Conservation (phyloP, 2,888 invertebrate species). For the Ischnura elegans region DNA sequence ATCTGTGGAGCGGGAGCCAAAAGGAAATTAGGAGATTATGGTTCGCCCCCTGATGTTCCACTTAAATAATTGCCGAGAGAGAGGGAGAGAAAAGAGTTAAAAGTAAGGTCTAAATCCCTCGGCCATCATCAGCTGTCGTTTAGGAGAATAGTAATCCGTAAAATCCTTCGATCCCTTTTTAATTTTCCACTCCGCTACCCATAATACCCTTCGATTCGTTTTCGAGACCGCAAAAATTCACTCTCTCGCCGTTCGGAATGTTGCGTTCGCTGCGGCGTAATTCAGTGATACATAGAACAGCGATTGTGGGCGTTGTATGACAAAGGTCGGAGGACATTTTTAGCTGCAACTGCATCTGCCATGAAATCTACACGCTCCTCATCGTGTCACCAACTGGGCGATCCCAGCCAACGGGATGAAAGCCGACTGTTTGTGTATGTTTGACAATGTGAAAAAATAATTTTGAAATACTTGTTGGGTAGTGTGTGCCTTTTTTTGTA, state of each 20-base stretch:
- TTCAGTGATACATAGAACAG: too few species aligned
- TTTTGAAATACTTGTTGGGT: too few species aligned
- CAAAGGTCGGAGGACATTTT: too few species aligned
- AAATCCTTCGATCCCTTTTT: background rate
- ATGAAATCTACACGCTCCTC: too few species aligned
- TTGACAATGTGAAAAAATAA: too few species aligned
- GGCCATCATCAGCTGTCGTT: background rate
- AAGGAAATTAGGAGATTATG: slow-evolving; percentile 23
- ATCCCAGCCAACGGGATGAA: too few species aligned
- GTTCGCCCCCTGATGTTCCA: background rate
- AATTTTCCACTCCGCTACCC: background rate
- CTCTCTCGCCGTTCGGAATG: background rate
- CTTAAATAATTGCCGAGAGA: background rate
- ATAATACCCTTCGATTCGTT: background rate
- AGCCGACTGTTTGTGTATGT: too few species aligned
- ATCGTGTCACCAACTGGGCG: too few species aligned
- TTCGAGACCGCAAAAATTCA: background rate
- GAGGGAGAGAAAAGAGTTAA: background rate
- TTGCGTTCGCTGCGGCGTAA: background rate
- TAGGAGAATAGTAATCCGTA: background rate
- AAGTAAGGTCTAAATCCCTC: background rate
- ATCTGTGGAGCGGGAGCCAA: background rate
- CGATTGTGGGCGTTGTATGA: too few species aligned
- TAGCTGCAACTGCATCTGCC: too few species aligned
- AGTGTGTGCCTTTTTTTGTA: too few species aligned